Evolutionary conservation across 2,888 invertebrate genomes (phyloP), one percentile per base, ranked within the genome.

Genomic region (Papilio elwesi): DNA sequence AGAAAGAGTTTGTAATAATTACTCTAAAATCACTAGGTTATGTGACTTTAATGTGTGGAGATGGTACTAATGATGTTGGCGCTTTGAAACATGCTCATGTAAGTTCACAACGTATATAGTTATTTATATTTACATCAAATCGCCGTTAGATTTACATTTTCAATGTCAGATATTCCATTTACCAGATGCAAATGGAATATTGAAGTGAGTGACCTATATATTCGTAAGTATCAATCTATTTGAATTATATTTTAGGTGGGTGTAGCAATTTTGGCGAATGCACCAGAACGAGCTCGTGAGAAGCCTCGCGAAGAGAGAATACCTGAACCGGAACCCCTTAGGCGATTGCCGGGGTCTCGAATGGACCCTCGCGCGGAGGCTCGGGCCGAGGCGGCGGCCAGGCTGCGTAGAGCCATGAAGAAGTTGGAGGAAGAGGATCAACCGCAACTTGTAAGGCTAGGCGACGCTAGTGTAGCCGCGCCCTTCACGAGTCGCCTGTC

Each of bases 21-120:
- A 96, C 97, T 6, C 90, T 99, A 69, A 99, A 98, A 86, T 95
- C 96, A 48, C 92, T 97, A 12, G 99, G 99, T 6, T 98, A 96
- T 83, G 95, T 96, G 6, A 98, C 99, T 0, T 94, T 99, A 3
- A 99, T 99, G 99, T 99, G 99, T 86, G 99, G 99, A 2, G 99
- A 99, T 92, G 99, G 99, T 70, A 99, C 99, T 1, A 99, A 99
- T 88, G 99, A 99, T 91, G 99, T 99, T 12, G 99, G 99, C 16
- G 99, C 99, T 6, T 92, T 99, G 67, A 99, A 99, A 91, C 99
- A 99, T 91, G 99, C 99, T 49, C 97, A 99, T 91, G 99, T 98
- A 83, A 96, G 96, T 95, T 76, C 75, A 66, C 12, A 75, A 65
- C 4, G 2, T 26, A 2, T 26, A 26, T 26, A 26, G 26, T 47